phyloP scores from a whole-genome alignment of 2,888 invertebrate genomes.

The Diarsia brunnea region DNA sequence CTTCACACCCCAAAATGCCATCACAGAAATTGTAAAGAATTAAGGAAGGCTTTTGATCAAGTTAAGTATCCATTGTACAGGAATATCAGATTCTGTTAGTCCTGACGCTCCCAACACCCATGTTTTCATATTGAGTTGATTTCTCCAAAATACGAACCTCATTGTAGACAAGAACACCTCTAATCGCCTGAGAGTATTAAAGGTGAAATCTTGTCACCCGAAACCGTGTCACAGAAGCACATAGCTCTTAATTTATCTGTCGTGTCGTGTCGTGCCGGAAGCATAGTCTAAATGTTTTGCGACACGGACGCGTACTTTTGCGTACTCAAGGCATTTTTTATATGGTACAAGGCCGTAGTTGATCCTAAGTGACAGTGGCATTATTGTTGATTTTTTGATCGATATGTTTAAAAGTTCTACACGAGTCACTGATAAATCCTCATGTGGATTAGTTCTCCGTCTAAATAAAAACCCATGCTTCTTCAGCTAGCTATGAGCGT shows the following conservation, averaged over 20 bases:
- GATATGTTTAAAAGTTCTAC: background rate
- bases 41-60: background rate
- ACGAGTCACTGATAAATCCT: background rate
- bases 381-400: background rate
- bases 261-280: conserved; percentile 38
- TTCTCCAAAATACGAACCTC: background rate
- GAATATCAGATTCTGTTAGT: background rate
- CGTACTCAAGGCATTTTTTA: conserved; percentile 30
- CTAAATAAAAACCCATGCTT: background rate
- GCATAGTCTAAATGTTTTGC: conserved; percentile 27
- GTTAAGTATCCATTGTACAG: background rate
- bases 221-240: conserved; percentile 37
- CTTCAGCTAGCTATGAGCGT: background rate
- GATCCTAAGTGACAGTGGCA: background rate
- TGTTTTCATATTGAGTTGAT: background rate
- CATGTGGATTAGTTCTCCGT: background rate
- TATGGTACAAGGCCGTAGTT: conserved; percentile 3
- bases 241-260: conserved; percentile 27
- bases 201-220: conserved; percentile 30
- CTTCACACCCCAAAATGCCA: too few species aligned
- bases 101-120: background rate
- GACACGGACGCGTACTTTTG: conserved; percentile 21
- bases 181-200: background rate
- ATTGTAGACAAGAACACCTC: background rate
- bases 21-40: background rate